Conservation (phyloP, 1,140 invertebrate genomes). For the Gonioctena quinquepunctata region DNA sequence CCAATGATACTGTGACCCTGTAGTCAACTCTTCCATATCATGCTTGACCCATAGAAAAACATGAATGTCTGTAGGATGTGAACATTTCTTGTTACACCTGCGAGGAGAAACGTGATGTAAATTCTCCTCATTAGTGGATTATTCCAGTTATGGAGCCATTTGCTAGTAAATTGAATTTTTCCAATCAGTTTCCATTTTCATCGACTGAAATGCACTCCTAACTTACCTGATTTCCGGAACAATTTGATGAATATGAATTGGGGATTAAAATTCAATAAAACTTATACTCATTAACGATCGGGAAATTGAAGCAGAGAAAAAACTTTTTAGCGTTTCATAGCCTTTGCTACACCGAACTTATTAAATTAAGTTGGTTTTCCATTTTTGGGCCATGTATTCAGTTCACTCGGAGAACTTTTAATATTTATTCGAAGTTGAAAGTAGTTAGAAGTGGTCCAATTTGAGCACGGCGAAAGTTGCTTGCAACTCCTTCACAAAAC, state of each 20-base stretch:
- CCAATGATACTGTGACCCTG: too few species aligned
- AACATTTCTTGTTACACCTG: too few species aligned
- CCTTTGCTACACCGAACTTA: not conserved
- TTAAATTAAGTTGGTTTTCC: slow-evolving; percentile 12
- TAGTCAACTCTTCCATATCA: too few species aligned
- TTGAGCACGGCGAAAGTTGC: not conserved
- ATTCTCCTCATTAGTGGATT: too few species aligned
- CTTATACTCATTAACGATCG: not conserved
- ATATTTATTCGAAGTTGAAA: slow-evolving; percentile 12
- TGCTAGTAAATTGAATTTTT: not conserved
- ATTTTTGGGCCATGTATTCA: slow-evolving; percentile 1
- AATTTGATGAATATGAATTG: not conserved
- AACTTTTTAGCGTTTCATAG: slow-evolving; percentile 2
- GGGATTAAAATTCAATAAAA: not conserved
- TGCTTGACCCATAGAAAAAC: too few species aligned
- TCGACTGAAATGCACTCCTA: not conserved
- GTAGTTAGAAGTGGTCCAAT: not conserved
- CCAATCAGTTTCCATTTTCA: not conserved
- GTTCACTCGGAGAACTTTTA: not conserved
- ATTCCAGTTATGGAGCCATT: too few species aligned
- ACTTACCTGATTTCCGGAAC: not conserved
- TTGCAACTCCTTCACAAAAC: not conserved
- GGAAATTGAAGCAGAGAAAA: not conserved
- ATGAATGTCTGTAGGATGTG: too few species aligned
- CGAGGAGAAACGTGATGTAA: too few species aligned